Percentiles rank a stretch among this genome's conserved stretches.
Conservation (phyloP, 1,140 invertebrate species). For the Bombus haemorrhoidalis region DNA sequence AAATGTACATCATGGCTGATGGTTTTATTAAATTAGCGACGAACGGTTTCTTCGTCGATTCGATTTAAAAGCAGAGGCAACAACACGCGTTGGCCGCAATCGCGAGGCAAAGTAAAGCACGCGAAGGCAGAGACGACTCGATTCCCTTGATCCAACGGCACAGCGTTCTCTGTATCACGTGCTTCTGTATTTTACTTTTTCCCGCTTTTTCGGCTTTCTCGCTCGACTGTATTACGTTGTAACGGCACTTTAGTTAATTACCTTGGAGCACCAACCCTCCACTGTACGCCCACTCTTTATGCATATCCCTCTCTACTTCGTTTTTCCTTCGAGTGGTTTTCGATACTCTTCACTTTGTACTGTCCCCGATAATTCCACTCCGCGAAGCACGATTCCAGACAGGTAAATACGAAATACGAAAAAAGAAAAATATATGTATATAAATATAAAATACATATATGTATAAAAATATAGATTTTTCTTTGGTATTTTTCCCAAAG, state of each 20-base stretch:
- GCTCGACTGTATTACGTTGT: background rate
- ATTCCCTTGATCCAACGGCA: background rate
- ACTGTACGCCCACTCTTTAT: background rate
- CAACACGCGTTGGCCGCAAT: background rate
- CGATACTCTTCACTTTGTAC: slow-evolving; percentile 26
- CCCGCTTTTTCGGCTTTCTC: background rate
- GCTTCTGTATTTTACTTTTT: background rate
- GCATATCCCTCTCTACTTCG: background rate
- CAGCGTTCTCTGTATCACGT: background rate
- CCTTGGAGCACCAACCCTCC: background rate
- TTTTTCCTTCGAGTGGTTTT: background rate
- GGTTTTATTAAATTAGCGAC: slow-evolving; percentile 14
- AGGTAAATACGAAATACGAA: background rate
- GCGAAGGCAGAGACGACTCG: background rate
- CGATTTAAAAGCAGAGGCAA: slow-evolving; percentile 4
- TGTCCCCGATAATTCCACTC: slow-evolving; percentile 12
- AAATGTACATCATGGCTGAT: slow-evolving; percentile 7
- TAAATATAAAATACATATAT: background rate
- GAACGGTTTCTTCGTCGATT: slow-evolving; percentile 4
- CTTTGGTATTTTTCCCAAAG: background rate
- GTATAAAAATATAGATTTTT: background rate
- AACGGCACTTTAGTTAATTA: slow-evolving; percentile 36
- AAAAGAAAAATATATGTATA: background rate
- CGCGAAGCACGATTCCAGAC: background rate
- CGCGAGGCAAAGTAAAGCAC: slow-evolving; percentile 4